Evolutionary conservation across 2,888 invertebrate species (phyloP), one percentile per base, ranked within the genome.

Genomic region (Eueremaeus valkanovi): DNA sequence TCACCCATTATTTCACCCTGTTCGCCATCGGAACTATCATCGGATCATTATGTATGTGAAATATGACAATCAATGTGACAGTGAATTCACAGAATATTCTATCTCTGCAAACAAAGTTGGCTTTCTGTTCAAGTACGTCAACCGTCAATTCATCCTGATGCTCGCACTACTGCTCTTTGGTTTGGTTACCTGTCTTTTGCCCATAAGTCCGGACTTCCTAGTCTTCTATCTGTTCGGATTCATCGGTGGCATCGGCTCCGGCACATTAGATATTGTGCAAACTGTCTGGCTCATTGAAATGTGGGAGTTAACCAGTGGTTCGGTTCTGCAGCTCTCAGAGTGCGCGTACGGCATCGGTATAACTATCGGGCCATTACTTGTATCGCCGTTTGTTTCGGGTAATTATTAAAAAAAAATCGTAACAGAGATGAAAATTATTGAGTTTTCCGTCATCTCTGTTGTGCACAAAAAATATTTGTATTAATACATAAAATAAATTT

Each of bases 251-350:
- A 24, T 70, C 0, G 70, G 70, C 6, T 42, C 70, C 40, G 70
- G 70, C 27, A 27, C 45, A 27, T 27, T 70, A 9, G 70, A 70
- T 13, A 45, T 29, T 18, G 70, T 70, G 0, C 70, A 70, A 24
- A 70, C 70, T 9, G 70, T 70, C 27, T 70, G 70, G 70, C 45
- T 70, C 9, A 70, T 70, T 45, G 70, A 70, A 29, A 70, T 70
- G 70, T 70, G 70, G 70, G 27, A 24, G 21, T 36, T 21, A 36
- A 68, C 5, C 21, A 55, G 70, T 45, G 70, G 70, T 3, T 70
- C 70, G 13, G 45, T 70, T 27, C 24, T 70, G 27, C 70, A 70
- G 45, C 27, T 70, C 21, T 70, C 70, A 2, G 70, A 70, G 29
- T 70, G 24, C 18, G 13, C 70, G 11, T 70, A 42, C n/a, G 70